Percentiles rank a stretch among this genome's conserved stretches.
Evolutionary conservation across 64 coral and sea anemone genomes (phyloP).

Genomic region (Actinia tenebrosa): DNA sequence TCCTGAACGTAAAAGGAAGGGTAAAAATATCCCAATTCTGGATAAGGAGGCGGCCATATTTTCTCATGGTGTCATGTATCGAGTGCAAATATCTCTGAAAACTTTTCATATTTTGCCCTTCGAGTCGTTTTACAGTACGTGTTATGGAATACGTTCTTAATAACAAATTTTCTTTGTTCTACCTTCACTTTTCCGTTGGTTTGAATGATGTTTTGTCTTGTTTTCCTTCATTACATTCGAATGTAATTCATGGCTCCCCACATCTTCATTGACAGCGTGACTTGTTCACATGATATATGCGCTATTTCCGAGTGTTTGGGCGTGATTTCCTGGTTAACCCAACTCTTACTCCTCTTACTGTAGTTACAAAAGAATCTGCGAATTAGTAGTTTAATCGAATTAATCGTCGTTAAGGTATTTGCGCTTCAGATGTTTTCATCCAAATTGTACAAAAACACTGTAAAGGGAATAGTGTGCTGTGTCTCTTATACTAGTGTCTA

Average conservation of each 20-base stretch:
- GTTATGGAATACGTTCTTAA: background rate
- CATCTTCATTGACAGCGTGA: background rate
- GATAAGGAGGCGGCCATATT: background rate
- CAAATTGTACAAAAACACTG: too few relatives aligned
- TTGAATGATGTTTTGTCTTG: background rate
- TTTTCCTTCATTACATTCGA: background rate
- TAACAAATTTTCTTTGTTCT: background rate
- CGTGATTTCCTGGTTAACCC: constrained; percentile 7
- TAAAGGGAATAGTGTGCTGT: too few relatives aligned
- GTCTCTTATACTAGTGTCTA: too few relatives aligned
- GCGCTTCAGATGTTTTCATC: background rate
- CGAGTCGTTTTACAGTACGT: background rate
- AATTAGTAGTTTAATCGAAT: background rate
- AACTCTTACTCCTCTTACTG: background rate
- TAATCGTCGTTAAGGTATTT: background rate
- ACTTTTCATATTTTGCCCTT: background rate
- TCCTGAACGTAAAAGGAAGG: constrained; percentile 1
- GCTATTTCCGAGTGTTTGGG: background rate
- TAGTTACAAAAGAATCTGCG: background rate
- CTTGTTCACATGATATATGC: background rate
- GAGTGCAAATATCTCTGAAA: background rate
- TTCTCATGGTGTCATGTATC: background rate
- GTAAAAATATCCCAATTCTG: background rate
- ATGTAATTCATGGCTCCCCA: constrained; percentile 7
- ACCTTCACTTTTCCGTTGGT: background rate